These are phyloP conservation scores for Matsumurasca onukii DNA, from an alignment of 1,140 invertebrate species.

Conservation along the genomic window DNA sequence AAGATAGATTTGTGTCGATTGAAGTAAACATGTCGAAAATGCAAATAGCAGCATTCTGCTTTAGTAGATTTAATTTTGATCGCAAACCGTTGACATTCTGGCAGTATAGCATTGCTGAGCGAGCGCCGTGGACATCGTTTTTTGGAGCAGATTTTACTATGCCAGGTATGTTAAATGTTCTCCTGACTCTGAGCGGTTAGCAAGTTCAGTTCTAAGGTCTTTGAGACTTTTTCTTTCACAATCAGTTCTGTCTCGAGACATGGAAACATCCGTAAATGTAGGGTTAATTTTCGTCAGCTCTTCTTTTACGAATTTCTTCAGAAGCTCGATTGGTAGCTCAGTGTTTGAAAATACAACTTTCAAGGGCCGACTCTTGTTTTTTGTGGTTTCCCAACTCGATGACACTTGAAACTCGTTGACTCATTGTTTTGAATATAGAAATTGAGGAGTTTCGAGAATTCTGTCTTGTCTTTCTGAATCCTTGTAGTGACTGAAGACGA, in stretches of 20 bases:
- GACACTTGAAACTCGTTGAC: neutral
- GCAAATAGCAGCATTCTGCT: neutral
- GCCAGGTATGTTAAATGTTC: neutral
- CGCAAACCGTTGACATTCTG: neutral
- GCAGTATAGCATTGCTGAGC: neutral
- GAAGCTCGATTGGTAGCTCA: neutral
- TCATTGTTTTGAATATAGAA: neutral
- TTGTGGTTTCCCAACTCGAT: neutral
- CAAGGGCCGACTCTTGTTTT: neutral
- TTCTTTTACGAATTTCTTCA: neutral
- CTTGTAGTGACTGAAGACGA: neutral
- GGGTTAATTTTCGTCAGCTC: neutral
- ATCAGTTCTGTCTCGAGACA: too few species aligned
- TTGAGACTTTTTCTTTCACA: too few species aligned
- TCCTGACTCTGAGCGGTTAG: too few species aligned
- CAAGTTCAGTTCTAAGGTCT: too few species aligned
- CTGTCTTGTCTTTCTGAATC: neutral
- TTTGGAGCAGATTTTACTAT: neutral
- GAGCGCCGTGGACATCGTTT: neutral
- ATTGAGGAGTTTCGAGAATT: neutral
- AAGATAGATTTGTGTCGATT: neutral
- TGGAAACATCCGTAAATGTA: too few species aligned
- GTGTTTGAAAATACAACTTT: neutral
- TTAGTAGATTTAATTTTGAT: neutral
- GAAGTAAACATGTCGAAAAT: neutral